Conservation (phyloP, 2,113 vertebrate genomes). For the Eclectus roratus region DNA sequence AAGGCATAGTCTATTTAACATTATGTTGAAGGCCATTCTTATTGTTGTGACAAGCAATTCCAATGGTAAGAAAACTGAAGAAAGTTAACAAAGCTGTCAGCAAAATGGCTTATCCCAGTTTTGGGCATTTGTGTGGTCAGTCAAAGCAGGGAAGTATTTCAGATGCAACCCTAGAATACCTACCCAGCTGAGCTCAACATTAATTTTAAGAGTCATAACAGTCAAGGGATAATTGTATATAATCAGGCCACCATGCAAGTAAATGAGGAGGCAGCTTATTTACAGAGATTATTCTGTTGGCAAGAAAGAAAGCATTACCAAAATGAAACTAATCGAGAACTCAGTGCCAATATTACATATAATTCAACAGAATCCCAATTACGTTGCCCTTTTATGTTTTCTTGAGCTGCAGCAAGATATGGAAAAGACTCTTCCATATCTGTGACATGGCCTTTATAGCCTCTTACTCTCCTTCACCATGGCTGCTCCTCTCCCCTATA, state of each 20-base stretch:
- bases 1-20: background rate
- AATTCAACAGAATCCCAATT: constrained; percentile 8
- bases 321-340: constrained; percentile 29
- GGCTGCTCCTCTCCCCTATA: background rate
- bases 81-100: background rate
- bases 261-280: constrained; percentile 28
- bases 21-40: background rate
- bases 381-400: background rate
- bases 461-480: background rate
- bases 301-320: constrained; percentile 22
- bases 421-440: background rate
- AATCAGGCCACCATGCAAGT: background rate
- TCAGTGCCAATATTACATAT: constrained; percentile 2
- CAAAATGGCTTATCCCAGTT: background rate
- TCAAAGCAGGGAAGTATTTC: background rate
- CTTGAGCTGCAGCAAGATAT: background rate
- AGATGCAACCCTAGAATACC: background rate
- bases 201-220: background rate
- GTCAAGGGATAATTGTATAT: constrained; percentile 7
- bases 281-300: constrained; percentile 14
- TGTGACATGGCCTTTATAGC: background rate
- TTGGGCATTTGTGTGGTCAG: background rate
- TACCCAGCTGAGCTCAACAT: background rate
- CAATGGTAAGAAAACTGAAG: background rate
- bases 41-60: accelerated